Evolutionary conservation across 2,888 invertebrate species (phyloP).

Genomic region (Aethes cnicana): DNA sequence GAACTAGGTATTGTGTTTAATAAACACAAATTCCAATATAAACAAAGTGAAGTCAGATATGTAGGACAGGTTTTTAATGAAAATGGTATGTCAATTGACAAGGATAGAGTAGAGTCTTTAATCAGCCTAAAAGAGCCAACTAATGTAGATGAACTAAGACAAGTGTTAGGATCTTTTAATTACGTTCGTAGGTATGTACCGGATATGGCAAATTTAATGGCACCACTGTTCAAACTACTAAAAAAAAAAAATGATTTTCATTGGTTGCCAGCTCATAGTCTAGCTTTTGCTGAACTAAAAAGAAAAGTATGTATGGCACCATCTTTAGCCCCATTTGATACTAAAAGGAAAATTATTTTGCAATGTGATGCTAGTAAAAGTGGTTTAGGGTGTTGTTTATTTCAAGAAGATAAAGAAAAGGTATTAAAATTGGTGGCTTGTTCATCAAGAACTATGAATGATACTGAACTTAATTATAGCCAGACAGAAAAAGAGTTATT

Average conservation of each 20-base stretch:
- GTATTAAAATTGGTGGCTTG: constrained; percentile 20
- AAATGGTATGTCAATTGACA: constrained; percentile 28
- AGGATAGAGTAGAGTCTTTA: constrained; percentile 27
- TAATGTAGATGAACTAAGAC: constrained; percentile 21
- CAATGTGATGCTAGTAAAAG: constrained; percentile 28
- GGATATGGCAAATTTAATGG: constrained; percentile 30
- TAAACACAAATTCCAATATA: constrained; percentile 33
- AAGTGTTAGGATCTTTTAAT: constrained; percentile 30
- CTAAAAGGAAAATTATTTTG: constrained; percentile 20
- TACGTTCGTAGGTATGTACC: constrained; percentile 32
- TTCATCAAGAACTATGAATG: constrained; percentile 27
- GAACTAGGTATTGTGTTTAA: constrained; percentile 26
- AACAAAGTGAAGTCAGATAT: constrained; percentile 30
- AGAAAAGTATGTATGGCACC: neutral
- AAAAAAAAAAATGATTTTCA: constrained; percentile 30
- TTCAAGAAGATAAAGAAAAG: constrained; percentile 17
- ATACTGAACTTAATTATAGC: constrained; percentile 27
- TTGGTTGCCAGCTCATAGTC: constrained; percentile 30
- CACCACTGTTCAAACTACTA: constrained; percentile 26
- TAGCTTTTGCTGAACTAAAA: constrained; percentile 26
- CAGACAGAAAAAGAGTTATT: constrained; percentile 28
- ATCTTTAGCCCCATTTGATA: constrained; percentile 18
- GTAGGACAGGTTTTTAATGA: constrained; percentile 30
- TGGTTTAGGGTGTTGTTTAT: constrained; percentile 24
- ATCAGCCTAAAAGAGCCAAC: constrained; percentile 21